These are phyloP conservation scores for Cerceris rybyensis DNA, from an alignment of 2,888 invertebrate genomes.

Conservation along the genomic window DNA sequence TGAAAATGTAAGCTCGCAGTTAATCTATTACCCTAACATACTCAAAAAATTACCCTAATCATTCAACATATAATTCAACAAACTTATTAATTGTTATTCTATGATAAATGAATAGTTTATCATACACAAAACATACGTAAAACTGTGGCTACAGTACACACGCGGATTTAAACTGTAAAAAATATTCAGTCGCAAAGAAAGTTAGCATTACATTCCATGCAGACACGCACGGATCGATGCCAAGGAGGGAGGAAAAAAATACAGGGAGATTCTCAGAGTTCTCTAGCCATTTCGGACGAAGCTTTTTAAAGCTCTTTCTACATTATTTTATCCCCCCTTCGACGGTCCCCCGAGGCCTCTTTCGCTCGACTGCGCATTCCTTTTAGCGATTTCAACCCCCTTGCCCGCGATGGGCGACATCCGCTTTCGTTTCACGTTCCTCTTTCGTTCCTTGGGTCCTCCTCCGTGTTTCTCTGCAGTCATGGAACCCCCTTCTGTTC, in stretches of 20 bases:
- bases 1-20: not conserved
- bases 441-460: slow-evolving; percentile 55
- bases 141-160: not conserved
- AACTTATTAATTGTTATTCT: too few relatives aligned
- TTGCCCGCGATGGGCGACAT: slow-evolving; percentile 66
- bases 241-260: slow-evolving; percentile 30
- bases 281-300: slow-evolving; percentile 53
- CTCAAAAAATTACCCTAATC: too few relatives aligned
- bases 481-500: slow-evolving; percentile 2
- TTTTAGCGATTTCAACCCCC: slow-evolving; percentile 78
- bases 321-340: slow-evolving; percentile 69
- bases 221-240: slow-evolving; percentile 11
- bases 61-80: too few relatives aligned
- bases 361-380: slow-evolving; percentile 79
- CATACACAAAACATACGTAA: slow-evolving; percentile 19
- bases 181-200: not conserved
- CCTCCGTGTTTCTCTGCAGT: slow-evolving; percentile 6
- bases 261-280: slow-evolving; percentile 33
- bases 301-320: slow-evolving; percentile 70
- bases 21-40: not conserved
- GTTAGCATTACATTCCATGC: not conserved
- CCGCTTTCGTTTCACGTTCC: slow-evolving; percentile 70
- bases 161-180: slow-evolving; percentile 1
- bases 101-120: slow-evolving; percentile 12
- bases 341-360: slow-evolving; percentile 62